These are phyloP conservation scores for Yasuhikotakia modesta DNA, from an alignment of 2,797 vertebrate genomes.

Conservation along the genomic window DNA sequence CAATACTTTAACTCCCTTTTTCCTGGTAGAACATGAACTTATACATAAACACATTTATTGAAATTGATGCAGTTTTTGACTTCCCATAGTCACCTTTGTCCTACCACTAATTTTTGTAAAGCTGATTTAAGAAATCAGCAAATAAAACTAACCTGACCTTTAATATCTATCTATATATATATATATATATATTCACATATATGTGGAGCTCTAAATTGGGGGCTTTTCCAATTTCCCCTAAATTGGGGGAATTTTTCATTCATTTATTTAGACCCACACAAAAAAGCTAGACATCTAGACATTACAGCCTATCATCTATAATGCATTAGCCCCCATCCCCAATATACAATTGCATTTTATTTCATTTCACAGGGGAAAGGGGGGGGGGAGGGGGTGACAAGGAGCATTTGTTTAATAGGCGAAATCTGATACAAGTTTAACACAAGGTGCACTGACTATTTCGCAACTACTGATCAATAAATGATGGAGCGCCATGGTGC, in stretches of 20 bases:
- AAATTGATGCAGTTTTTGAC: too few relatives aligned
- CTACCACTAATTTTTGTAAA: neutral
- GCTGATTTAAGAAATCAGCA: neutral
- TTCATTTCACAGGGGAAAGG: constrained; percentile 41
- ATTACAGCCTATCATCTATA: neutral
- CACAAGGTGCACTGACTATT: constrained; percentile 31
- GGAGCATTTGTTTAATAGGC: constrained; percentile 15
- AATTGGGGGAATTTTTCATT: neutral
- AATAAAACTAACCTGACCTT: neutral
- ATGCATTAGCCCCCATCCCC: constrained; percentile 8
- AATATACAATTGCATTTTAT: constrained; percentile 20
- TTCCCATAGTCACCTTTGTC: too few relatives aligned
- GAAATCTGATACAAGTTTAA: constrained; percentile 52
- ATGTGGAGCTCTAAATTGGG: too few relatives aligned
- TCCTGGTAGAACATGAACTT: constrained; percentile 47
- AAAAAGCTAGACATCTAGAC: neutral
- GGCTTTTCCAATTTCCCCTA: too few relatives aligned
- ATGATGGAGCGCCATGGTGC: constrained; percentile 28
- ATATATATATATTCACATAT: neutral
- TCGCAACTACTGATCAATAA: constrained; percentile 51
- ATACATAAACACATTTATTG: constrained; percentile 19
- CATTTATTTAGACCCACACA: neutral
- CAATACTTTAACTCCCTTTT: constrained; percentile 72
- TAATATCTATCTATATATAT: too few relatives aligned
- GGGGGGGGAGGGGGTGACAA: constrained; percentile 5